A percentile compares a stretch with the other conserved stretches of the same genome.
phyloP scores from a whole-genome alignment of 2,888 invertebrate genomes.

The Trichacis sp. region DNA sequence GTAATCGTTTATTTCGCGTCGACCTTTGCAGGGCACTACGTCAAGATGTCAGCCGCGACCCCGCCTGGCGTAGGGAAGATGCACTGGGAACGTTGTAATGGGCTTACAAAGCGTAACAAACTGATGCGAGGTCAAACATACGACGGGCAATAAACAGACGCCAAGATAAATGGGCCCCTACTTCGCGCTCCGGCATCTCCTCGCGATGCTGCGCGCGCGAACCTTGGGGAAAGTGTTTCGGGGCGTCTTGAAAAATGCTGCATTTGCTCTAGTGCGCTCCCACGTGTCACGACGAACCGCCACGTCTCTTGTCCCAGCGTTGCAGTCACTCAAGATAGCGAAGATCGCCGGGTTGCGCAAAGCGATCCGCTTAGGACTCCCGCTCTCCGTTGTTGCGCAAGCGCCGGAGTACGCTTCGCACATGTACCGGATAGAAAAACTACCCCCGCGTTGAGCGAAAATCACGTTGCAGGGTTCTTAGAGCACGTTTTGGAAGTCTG shows the following conservation, averaged over 20 bases:
- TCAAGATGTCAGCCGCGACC: constrained; percentile 68
- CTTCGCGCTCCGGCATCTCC: constrained; percentile 19
- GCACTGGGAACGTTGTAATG: constrained; percentile 67
- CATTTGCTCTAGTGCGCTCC: constrained; percentile 7
- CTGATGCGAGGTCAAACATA: constrained; percentile 68
- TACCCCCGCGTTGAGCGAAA: too few relatives aligned
- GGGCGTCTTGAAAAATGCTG: constrained; percentile 38
- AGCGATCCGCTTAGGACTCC: constrained; percentile 3
- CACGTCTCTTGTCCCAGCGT: constrained; percentile 22
- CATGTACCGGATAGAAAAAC: too few relatives aligned
- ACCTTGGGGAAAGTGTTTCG: constrained; percentile 51
- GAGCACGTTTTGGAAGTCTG: too few relatives aligned
- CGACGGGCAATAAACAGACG: constrained; percentile 68
- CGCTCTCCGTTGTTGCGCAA: background rate
- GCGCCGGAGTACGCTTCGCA: too few relatives aligned
- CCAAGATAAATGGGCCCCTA: constrained; percentile 65
- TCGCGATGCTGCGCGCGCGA: constrained; percentile 25
- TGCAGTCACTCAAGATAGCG: constrained; percentile 30
- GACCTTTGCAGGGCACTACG: constrained; percentile 68
- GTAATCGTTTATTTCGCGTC: constrained; percentile 54
- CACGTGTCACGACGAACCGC: background rate
- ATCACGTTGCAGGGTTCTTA: too few relatives aligned
- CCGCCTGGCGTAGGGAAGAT: constrained; percentile 63
- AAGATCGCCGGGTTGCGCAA: constrained; percentile 16
- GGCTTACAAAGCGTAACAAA: constrained; percentile 70